Conservation (phyloP, 2,113 vertebrate genomes). For the Odocoileus virginianus region DNA sequence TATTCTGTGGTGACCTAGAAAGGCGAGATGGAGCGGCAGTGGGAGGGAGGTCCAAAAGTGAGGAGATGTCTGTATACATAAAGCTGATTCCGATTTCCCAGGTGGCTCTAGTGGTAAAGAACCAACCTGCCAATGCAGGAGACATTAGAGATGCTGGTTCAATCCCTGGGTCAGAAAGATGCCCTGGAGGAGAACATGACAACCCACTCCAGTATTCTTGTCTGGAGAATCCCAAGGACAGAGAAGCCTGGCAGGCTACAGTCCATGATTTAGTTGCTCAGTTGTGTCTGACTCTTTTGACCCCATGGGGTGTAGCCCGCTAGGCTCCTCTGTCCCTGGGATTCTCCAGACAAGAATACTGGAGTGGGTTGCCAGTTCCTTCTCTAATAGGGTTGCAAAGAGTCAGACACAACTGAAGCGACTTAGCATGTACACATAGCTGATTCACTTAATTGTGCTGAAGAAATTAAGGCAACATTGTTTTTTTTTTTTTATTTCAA, state of each 20-base stretch:
- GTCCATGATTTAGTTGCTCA: background rate
- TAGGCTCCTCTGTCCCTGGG: background rate
- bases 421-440: background rate
- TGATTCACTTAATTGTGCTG: background rate
- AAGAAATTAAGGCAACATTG: background rate
- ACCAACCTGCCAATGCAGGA: background rate
- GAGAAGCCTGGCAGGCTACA: background rate
- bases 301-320: background rate
- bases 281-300: background rate
- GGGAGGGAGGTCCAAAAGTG: background rate
- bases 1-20: background rate
- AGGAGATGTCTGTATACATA: background rate
- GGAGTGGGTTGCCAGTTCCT: background rate
- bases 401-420: background rate
- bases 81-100: background rate
- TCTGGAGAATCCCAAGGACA: background rate
- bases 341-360: background rate
- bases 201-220: background rate
- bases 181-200: background rate
- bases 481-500: background rate
- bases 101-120: background rate
- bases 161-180: background rate
- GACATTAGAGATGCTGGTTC: background rate
- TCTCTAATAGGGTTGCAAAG: background rate
- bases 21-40: background rate